These are phyloP conservation scores for Heliconius melpomene DNA, from an alignment of 1,140 invertebrate genomes.

Conservation along the genomic window DNA sequence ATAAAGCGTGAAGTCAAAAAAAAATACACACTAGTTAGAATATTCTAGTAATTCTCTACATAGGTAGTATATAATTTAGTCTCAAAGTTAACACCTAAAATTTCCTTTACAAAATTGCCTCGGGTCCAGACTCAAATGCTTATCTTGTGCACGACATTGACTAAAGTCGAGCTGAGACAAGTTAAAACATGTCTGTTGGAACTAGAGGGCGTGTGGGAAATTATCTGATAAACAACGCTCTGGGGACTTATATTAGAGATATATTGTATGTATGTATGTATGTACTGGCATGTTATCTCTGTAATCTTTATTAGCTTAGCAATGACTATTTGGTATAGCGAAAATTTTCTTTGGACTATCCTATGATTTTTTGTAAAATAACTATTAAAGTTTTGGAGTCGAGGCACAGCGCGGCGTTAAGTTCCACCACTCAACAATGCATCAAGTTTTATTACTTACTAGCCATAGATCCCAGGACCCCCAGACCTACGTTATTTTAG, in stretches of 20 bases:
- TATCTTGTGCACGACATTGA: not conserved
- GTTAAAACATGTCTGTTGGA: not conserved
- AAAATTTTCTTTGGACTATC: not conserved
- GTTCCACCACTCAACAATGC: too few relatives aligned
- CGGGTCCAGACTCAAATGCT: not conserved
- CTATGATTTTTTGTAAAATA: too few relatives aligned
- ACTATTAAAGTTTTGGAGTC: too few relatives aligned
- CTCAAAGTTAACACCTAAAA: not conserved
- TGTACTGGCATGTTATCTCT: not conserved
- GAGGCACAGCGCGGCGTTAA: too few relatives aligned
- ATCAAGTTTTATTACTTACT: too few relatives aligned
- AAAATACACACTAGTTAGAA: not conserved
- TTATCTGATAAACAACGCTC: slow-evolving; percentile 8
- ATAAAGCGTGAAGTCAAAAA: not conserved
- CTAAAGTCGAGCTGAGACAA: slow-evolving; percentile 5
- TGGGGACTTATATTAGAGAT: not conserved
- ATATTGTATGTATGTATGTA: not conserved
- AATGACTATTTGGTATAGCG: not conserved
- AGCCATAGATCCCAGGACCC: too few relatives aligned
- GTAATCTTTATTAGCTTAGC: not conserved
- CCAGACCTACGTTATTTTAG: not conserved
- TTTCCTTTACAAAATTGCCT: not conserved
- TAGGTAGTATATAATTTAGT: not conserved
- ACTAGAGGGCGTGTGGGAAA: not conserved
- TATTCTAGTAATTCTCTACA: too few relatives aligned